A percentile compares a stretch with the other conserved stretches of the same genome.
Conservation (phyloP, 2,797 vertebrate genomes). For the Lepus oiostolus region DNA sequence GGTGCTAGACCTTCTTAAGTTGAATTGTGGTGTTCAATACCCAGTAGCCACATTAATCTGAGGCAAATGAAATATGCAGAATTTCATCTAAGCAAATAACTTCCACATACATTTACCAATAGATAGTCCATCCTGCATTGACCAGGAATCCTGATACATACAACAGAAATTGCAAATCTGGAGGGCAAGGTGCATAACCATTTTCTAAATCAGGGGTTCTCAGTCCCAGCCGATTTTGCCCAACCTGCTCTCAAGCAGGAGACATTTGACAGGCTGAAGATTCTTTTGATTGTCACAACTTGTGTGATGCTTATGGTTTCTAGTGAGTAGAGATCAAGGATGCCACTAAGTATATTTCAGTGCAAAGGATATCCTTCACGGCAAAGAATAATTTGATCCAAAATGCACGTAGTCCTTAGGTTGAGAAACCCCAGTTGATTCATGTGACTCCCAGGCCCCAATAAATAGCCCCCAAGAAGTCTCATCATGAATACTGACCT, state of each 20-base stretch:
- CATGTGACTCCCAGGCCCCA: background rate
- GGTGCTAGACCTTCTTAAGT: background rate
- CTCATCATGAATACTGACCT: background rate
- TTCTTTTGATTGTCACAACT: background rate
- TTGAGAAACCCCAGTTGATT: background rate
- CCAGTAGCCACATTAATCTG: background rate
- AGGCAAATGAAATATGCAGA: background rate
- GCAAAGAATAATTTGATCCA: background rate
- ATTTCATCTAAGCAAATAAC: background rate
- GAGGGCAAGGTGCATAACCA: background rate
- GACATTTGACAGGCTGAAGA: background rate
- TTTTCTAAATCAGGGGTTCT: background rate
- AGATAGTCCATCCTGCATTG: background rate
- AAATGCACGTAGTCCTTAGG: background rate
- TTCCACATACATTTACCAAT: fast-evolving
- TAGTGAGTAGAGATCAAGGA: background rate
- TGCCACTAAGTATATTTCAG: background rate
- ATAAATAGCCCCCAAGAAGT: background rate
- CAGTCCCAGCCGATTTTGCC: background rate
- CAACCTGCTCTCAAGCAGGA: background rate
- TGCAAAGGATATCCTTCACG: too few relatives aligned
- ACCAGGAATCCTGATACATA: background rate
- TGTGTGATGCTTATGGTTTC: background rate
- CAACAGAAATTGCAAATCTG: too few relatives aligned
- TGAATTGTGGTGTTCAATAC: background rate